Base-by-base conservation (phyloP, 2,797 vertebrate genomes). In the Scarus forsteni region DNA sequence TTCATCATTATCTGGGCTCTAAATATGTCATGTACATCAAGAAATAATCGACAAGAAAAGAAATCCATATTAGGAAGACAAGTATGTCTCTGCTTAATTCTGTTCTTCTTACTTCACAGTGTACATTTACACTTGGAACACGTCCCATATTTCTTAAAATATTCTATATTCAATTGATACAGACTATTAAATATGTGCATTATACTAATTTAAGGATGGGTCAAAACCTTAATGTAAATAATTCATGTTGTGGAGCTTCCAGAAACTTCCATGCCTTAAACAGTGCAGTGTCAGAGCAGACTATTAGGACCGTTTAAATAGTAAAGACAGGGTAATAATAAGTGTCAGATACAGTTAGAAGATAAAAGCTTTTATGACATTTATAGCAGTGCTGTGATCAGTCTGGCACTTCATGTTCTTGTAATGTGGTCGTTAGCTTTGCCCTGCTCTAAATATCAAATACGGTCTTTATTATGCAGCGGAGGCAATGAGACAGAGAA, bases 311-410 rank as follows among this genome's bases (percentile, higher is more conserved):
- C 12, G 34, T 60, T 50, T 13, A 45, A 10, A 54, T 46, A 67
- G 48, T 50, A 64, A 58, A 66, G 53, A 58, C 16, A 53, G 10
- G 6, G 6, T 60, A 11, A 43, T 70, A 52, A 75, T 63, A 60
- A 57, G 12, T 35, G 16, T 70, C 16, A 57, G 43, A 59, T 43
- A 16, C 27, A 46, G 48, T 8, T 7, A 13, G 10, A 58, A 10
- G 51, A 45, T 58, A 66, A 67, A 72, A 66, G 50, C 61, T 64
- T 60, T 62, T 15, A 35, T 67, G 48, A 48, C 16, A 72, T 51
- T 66, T 61, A 70, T 15, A 40, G 70, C 65, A 63, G 56, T n/a
- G 7, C 66, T 48, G 71, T 3, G n/a, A 52, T 13, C 59, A 62
- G 18, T 39, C 6, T 6, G 57, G 54, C 10, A 8, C 35, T 36